Evolutionary conservation across 1,140 invertebrate genomes (phyloP), one percentile per base, ranked within the genome.

Genomic region (Belonocnema kinseyi): DNA sequence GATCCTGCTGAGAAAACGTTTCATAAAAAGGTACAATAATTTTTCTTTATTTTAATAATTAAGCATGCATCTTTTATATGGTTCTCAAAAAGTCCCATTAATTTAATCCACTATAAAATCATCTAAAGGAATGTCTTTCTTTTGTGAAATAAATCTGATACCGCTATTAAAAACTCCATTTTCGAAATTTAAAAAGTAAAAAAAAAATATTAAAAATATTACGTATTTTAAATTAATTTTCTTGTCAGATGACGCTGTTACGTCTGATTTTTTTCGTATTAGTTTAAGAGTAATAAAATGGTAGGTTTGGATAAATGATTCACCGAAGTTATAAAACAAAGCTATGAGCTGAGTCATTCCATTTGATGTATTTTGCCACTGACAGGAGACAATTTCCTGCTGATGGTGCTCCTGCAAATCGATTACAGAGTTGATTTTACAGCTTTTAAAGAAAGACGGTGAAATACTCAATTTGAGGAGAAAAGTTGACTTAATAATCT

Each of bases 21-120:
- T 86, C 53, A 75, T 86, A 66, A 88, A 85, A 82, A 89, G 88
- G 88, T 88, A 89, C 74, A 54, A n/a, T 56, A 51, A 51, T 53
- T 73, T 76, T n/a, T 50, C 75, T 52, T 50, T 76, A 74, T 78
- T 58, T 76, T 50, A n/a, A 74, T 73, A 17, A 40, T 40, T 7
- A 3, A 14, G 4, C 14, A n/a, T 14, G 61, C 1, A 66, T 40
- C n/a, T 66, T 16, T 66, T 40, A 40, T 40, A 10, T 46, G 16
- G 14, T 8, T n/a, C 2, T 16, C 7, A 16, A 10, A 17, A 40
- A 40, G 7, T 4, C 61, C n/a, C n/a, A 33, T n/a, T n/a, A 14
- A 33, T 40, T 40, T 4, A 5, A 61, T 21, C 19, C 21, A 61
- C 21, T 61, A 26, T 21, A 12, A 26, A 61, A 3, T 5, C 21